Evolutionary conservation across 2,888 invertebrate genomes (phyloP).

Genomic region (Eupithecia insigniata): DNA sequence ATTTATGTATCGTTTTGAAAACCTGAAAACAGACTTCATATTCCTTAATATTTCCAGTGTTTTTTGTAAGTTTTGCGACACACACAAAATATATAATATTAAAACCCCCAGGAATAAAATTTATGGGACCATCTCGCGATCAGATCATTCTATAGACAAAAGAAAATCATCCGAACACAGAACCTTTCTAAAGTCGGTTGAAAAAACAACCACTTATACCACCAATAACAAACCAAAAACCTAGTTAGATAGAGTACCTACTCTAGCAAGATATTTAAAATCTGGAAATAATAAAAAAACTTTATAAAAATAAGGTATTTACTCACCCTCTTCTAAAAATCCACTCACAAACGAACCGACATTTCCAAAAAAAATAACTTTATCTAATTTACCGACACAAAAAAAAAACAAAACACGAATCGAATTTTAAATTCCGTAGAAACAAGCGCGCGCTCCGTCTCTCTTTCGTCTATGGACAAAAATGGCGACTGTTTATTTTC

Average conservation of each 20-base stretch:
- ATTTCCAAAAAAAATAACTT: slow-evolving; percentile 5
- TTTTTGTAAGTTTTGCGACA: background rate
- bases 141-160: background rate
- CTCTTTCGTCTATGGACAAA: slow-evolving; percentile 67
- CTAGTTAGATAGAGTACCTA: background rate
- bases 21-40: background rate
- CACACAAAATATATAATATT: background rate
- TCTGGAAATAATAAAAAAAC: background rate
- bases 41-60: background rate
- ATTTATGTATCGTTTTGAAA: no score
- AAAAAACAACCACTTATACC: background rate
- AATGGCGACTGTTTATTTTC: slow-evolving; percentile 74
- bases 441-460: slow-evolving; percentile 61
- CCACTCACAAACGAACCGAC: slow-evolving; percentile 10
- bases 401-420: slow-evolving; percentile 40
- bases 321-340: slow-evolving; percentile 11
- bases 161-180: background rate
- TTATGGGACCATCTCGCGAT: background rate
- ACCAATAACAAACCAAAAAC: background rate
- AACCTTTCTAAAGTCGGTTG: background rate
- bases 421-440: slow-evolving; percentile 36
- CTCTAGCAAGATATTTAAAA: background rate
- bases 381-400: slow-evolving; percentile 22
- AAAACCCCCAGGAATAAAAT: background rate
- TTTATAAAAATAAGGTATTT: background rate